Percentiles rank a stretch among this genome's conserved stretches.
Evolutionary conservation across 2,888 invertebrate genomes (phyloP).

Genomic region (Aquatica leii): DNA sequence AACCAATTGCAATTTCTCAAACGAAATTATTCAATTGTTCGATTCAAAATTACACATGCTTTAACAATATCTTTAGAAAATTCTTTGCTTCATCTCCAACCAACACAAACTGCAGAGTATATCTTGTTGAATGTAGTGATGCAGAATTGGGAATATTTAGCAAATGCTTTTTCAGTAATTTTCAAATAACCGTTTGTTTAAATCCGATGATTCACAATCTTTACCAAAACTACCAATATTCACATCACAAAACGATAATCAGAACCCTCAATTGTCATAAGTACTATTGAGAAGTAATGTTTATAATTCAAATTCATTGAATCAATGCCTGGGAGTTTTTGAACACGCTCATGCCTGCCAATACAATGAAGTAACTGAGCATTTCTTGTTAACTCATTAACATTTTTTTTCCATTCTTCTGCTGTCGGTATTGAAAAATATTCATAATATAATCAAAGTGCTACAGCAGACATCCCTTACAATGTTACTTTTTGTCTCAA

Average conservation of each 20-base stretch:
- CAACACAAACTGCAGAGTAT: not conserved
- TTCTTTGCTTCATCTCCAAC: not conserved
- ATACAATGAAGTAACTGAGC: constrained; percentile 42
- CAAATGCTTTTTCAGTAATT: not conserved
- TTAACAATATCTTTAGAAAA: too few species aligned
- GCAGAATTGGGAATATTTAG: not conserved
- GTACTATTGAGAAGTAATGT: constrained; percentile 42
- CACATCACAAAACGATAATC: constrained; percentile 23
- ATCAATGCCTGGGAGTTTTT: constrained; percentile 42
- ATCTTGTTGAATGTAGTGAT: not conserved
- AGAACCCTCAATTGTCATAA: constrained; percentile 45
- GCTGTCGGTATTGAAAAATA: too few species aligned
- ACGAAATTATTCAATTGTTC: too few species aligned
- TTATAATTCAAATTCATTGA: constrained; percentile 46
- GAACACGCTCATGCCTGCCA: constrained; percentile 45
- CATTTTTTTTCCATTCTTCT: not conserved
- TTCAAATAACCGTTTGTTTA: not conserved
- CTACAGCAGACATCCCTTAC: not conserved
- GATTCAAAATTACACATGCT: too few species aligned
- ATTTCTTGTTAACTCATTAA: not conserved
- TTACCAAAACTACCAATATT: not conserved
- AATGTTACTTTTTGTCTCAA: not conserved
- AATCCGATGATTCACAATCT: not conserved
- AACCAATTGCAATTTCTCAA: too few species aligned
- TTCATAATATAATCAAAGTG: too few species aligned